phyloP scores from a whole-genome alignment of 64 coral and sea anemone genomes.

The Orbicella faveolata region DNA sequence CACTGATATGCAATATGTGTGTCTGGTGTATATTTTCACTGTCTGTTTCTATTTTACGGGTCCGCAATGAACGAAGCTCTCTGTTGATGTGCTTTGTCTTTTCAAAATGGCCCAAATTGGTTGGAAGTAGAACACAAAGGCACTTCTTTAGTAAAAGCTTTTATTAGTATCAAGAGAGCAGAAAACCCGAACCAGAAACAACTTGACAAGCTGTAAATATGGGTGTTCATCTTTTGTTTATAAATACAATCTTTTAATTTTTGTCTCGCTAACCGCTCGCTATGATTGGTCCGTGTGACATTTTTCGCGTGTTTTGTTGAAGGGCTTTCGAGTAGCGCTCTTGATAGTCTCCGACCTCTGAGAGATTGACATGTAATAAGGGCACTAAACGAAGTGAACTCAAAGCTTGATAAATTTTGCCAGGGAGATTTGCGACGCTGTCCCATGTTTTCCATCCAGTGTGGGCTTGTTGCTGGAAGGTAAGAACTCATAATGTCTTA shows the following conservation, averaged over 20 bases:
- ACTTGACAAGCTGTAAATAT: neutral
- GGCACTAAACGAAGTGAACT: neutral
- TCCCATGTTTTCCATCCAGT: neutral
- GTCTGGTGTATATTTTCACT: too few relatives aligned
- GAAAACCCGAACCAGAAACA: neutral
- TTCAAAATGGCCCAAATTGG: too few relatives aligned
- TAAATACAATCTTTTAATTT: neutral
- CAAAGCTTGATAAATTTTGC: neutral
- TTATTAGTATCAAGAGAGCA: neutral
- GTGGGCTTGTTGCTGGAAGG: neutral
- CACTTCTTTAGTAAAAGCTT: too few relatives aligned
- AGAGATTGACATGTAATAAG: neutral
- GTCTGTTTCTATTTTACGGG: too few relatives aligned
- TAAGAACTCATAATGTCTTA: neutral
- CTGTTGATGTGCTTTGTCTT: too few relatives aligned
- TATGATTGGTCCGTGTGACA: slow-evolving; percentile 5
- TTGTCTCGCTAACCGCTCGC: neutral
- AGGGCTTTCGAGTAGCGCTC: neutral
- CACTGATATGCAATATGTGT: too few relatives aligned
- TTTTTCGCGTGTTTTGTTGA: slow-evolving; percentile 17
- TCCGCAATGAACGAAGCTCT: too few relatives aligned
- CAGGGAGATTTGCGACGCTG: neutral
- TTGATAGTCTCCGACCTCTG: neutral
- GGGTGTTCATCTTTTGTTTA: neutral
- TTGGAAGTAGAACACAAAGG: too few relatives aligned